Conservation (phyloP, 1,140 invertebrate genomes). For the Tyrophagus putrescentiae region DNA sequence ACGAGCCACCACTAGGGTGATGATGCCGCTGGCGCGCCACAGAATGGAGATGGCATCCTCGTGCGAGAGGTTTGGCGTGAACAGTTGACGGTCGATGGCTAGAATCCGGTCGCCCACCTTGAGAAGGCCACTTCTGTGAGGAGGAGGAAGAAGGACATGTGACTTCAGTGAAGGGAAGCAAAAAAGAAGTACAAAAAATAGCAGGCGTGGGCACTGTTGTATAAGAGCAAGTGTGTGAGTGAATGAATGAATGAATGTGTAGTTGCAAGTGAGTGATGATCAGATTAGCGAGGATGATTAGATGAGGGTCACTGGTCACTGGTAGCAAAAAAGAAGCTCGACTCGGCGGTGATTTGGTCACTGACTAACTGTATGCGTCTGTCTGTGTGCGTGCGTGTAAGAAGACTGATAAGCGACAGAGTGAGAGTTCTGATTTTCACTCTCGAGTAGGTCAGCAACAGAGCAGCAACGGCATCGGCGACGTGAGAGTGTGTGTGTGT, state of each 20-base stretch:
- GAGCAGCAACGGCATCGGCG: too few relatives aligned
- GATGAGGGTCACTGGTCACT: too few relatives aligned
- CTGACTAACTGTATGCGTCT: too few relatives aligned
- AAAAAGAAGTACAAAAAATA: too few relatives aligned
- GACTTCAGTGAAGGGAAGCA: not conserved
- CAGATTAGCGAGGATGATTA: not conserved
- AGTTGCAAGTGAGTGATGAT: not conserved
- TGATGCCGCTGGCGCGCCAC: slow-evolving; percentile 57
- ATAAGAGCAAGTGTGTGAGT: not conserved
- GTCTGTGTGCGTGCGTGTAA: too few relatives aligned
- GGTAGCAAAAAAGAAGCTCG: too few relatives aligned
- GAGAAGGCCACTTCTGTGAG: slow-evolving; percentile 54
- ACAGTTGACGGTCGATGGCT: slow-evolving; percentile 67
- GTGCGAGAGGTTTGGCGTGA: slow-evolving; percentile 63
- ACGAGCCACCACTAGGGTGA: slow-evolving; percentile 55
- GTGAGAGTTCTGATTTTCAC: too few relatives aligned
- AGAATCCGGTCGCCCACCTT: slow-evolving; percentile 72
- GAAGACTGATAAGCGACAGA: too few relatives aligned
- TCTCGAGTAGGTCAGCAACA: too few relatives aligned
- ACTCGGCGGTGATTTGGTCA: too few relatives aligned
- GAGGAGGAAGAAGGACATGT: slow-evolving; percentile 24
- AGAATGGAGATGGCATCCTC: slow-evolving; percentile 66
- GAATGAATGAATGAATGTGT: not conserved
- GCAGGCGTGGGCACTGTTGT: not conserved
- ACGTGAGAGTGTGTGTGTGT: too few relatives aligned